A percentile compares a stretch with the other conserved stretches of the same genome.
These are phyloP conservation scores for Halocynthia aurantium DNA, from an alignment of 23 tunicate species.

Conservation along the genomic window DNA sequence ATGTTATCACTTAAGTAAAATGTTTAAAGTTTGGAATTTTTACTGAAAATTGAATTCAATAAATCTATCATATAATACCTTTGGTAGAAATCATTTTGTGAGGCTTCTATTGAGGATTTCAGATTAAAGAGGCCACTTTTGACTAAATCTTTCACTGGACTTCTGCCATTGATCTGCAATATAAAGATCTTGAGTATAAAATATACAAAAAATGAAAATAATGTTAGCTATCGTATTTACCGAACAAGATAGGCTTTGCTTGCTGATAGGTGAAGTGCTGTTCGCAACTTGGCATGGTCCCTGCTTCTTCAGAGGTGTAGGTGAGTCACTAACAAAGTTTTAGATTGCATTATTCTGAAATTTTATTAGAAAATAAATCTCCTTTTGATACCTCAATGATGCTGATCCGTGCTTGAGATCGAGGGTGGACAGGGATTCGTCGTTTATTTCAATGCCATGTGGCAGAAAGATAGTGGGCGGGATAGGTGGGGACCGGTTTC, in stretches of 20 bases:
- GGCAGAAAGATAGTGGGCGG: constrained; percentile 73
- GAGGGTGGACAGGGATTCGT: constrained; percentile 56
- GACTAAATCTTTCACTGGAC: constrained; percentile 6
- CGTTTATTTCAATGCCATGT: constrained; percentile 36
- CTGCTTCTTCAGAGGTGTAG: constrained; percentile 67
- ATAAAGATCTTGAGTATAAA: not conserved
- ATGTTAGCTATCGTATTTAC: no score
- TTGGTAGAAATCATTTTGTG: not conserved
- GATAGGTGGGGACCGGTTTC: constrained; percentile 77
- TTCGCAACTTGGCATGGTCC: constrained; percentile 55
- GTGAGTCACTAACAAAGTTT: constrained; percentile 42
- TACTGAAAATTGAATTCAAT: no score
- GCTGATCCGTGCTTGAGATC: constrained; percentile 82
- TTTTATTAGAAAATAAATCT: not conserved
- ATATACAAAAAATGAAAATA: no score
- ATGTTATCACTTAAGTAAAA: not conserved
- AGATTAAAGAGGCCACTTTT: constrained; percentile 15
- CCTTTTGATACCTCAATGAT: constrained; percentile 21
- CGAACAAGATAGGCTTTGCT: not conserved
- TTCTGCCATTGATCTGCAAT: constrained; percentile 2
- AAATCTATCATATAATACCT: not conserved
- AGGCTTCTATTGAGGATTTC: not conserved
- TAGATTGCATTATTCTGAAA: not conserved
- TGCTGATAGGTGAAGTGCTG: constrained; percentile 1
- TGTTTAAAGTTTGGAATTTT: no score